A percentile compares a stretch with the other conserved stretches of the same genome.
Evolutionary conservation across 1,140 invertebrate genomes (phyloP).

Genomic region (Pomacea maculata): DNA sequence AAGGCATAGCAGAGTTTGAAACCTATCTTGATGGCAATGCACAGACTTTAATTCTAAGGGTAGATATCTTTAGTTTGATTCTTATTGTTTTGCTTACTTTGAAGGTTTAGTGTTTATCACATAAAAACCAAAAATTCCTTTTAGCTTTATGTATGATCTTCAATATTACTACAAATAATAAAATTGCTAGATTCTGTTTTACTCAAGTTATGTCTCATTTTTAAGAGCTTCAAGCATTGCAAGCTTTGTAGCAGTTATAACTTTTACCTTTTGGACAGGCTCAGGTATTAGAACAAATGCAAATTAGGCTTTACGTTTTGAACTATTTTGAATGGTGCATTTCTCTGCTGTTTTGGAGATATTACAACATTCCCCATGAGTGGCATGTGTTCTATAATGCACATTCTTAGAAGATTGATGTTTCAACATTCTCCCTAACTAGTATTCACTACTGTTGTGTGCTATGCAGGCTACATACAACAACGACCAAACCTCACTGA

Average conservation of each 20-base stretch:
- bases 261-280: background rate
- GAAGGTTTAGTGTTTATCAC: no score
- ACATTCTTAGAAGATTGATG: background rate
- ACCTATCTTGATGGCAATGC: constrained; percentile 27
- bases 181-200: no score
- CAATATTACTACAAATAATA: no score
- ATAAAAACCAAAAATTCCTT: no score
- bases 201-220: no score
- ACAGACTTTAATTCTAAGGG: constrained; percentile 28
- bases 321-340: background rate
- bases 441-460: background rate
- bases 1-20: constrained; percentile 55
- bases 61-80: constrained; percentile 21
- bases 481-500: constrained; percentile 30
- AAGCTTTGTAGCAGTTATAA: no score
- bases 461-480: constrained; percentile 49
- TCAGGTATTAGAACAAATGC: background rate
- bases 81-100: no score
- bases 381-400: background rate
- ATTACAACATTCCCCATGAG: background rate
- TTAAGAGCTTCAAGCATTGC: no score
- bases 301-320: background rate
- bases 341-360: background rate
- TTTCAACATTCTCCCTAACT: background rate
- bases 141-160: no score